Conservation (phyloP, 35 echinoderm and acorn worm species). For the Amphiura filiformis region DNA sequence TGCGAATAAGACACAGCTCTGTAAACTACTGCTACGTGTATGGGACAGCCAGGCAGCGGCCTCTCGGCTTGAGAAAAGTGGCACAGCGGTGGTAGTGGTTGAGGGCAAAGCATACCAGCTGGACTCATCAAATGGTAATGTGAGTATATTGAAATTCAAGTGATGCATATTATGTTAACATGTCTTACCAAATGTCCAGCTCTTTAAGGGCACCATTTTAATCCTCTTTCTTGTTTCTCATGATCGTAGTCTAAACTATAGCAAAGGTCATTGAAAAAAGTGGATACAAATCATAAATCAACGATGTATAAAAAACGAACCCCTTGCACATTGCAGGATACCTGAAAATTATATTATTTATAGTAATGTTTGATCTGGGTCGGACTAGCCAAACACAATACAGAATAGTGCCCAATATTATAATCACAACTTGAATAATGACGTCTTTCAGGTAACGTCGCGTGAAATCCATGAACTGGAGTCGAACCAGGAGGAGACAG, state of each 20-base stretch:
- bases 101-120: neutral
- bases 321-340: too few species aligned
- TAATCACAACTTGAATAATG: too few species aligned
- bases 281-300: neutral
- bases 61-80: conserved; percentile 18
- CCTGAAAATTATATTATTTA: too few species aligned
- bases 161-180: too few species aligned
- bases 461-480: conserved; percentile 31
- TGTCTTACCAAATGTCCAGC: neutral
- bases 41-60: conserved; percentile 30
- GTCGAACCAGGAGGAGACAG: conserved; percentile 61
- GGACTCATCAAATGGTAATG: neutral
- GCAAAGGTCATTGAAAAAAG: too few species aligned
- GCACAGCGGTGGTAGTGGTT: neutral
- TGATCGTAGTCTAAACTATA: too few species aligned
- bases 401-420: too few species aligned
- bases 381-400: too few species aligned
- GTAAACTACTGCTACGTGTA: conserved; percentile 41
- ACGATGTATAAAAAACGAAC: neutral
- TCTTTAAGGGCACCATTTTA: neutral
- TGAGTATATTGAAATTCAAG: too few species aligned
- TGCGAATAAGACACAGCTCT: conserved; percentile 48
- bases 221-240: too few species aligned
- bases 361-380: too few species aligned
- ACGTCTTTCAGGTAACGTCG: conserved; percentile 45